Percentiles rank a stretch among this genome's conserved stretches.
These are phyloP conservation scores for Natator depressus DNA, from an alignment of 2,113 vertebrate genomes.

Conservation along the genomic window DNA sequence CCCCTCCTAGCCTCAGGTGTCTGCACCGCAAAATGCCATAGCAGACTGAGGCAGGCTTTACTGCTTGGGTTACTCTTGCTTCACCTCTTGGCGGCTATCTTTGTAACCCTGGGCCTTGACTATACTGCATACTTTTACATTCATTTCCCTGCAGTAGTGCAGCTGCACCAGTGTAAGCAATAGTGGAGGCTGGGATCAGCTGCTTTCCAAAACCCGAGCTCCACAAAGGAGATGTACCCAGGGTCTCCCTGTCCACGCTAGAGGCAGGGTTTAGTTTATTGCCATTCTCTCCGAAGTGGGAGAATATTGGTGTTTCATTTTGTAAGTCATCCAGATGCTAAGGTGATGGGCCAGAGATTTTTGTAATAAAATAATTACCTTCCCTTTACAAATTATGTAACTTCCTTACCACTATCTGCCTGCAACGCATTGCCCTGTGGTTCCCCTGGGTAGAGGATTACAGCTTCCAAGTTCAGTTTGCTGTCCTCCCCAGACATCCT, in stretches of 20 bases:
- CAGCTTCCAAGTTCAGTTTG: not conserved
- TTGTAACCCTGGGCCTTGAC: not conserved
- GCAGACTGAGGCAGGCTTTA: not conserved
- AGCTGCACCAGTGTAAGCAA: not conserved
- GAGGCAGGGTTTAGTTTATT: not conserved
- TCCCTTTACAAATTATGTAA: not conserved
- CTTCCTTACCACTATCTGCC: fast-evolving
- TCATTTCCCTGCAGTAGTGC: not conserved
- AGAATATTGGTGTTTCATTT: not conserved
- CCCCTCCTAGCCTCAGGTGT: not conserved
- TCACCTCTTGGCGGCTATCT: not conserved
- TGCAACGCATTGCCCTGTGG: not conserved
- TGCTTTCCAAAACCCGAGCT: constrained; percentile 56
- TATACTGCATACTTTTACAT: not conserved
- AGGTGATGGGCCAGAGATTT: fast-evolving
- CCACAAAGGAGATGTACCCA: constrained; percentile 30
- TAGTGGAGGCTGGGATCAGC: constrained; percentile 39
- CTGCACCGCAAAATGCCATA: not conserved
- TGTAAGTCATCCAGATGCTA: not conserved
- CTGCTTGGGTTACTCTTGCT: not conserved
- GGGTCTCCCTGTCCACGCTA: not conserved
- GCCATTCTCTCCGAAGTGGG: not conserved
- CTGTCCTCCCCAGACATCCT: not conserved
- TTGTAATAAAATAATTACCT: not conserved
- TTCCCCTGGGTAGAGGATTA: not conserved